Evolutionary conservation across 2,888 invertebrate species (phyloP).

Genomic region (Andrena praecox): DNA sequence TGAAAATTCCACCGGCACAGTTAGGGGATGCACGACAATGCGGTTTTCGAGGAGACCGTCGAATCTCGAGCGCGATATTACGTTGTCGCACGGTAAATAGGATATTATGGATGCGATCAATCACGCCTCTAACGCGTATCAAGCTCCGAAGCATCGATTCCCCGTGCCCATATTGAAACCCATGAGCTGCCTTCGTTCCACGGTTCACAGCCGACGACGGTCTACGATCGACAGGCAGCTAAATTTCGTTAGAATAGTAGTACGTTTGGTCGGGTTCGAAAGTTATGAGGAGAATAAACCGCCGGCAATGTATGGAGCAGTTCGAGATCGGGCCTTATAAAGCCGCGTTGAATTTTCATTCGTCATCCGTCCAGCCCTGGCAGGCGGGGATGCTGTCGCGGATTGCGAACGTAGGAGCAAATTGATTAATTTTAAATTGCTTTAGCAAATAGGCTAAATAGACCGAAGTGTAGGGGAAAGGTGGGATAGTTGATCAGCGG

Average conservation of each 20-base stretch:
- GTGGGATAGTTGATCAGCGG: too few species aligned
- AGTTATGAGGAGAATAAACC: conserved; percentile 28
- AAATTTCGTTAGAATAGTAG: conserved; percentile 40
- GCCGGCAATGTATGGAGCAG: neutral
- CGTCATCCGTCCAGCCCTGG: conserved; percentile 17
- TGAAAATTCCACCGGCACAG: conserved; percentile 7
- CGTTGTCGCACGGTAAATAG: conserved; percentile 26
- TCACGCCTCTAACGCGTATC: conserved; percentile 23
- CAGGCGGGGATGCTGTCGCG: conserved; percentile 29
- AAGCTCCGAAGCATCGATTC: conserved; percentile 4
- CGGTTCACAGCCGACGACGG: neutral
- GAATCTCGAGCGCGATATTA: conserved; percentile 27
- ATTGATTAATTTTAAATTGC: conserved; percentile 34
- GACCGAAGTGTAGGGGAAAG: conserved; percentile 15
- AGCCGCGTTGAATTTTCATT: conserved; percentile 39
- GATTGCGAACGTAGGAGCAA: conserved; percentile 39
- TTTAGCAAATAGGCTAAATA: conserved; percentile 50
- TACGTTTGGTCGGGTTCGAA: conserved; percentile 1
- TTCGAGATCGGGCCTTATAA: neutral
- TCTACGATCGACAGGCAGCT: conserved; percentile 39
- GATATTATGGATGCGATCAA: conserved; percentile 45
- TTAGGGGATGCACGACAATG: neutral
- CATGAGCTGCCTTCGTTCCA: neutral
- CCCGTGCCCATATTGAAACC: conserved; percentile 20
- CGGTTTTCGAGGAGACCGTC: conserved; percentile 31